Percentiles rank a stretch among this genome's conserved stretches.
Conservation (phyloP, 2,888 invertebrate species). For the Tipula lateralis region DNA sequence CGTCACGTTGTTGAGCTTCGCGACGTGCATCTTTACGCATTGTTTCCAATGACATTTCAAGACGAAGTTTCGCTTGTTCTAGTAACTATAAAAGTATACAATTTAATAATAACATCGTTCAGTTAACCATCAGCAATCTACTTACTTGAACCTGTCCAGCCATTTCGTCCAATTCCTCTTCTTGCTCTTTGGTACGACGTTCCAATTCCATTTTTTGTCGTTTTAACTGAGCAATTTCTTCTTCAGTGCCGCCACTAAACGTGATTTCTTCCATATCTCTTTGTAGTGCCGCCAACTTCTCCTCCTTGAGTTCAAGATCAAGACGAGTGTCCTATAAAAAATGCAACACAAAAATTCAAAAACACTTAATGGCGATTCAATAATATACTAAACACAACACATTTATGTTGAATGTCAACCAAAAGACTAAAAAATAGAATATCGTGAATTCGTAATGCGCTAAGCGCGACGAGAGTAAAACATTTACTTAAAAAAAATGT, state of each 20-base stretch:
- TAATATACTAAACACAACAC: neutral
- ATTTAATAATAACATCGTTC: neutral
- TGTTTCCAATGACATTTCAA: constrained; percentile 92
- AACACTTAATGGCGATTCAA: neutral
- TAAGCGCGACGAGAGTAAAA: neutral
- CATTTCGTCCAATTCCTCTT: constrained; percentile 93
- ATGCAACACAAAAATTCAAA: neutral
- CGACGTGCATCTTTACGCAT: constrained; percentile 84
- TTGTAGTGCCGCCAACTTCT: constrained; percentile 71
- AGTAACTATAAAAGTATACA: constrained; percentile 59
- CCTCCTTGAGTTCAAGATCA: constrained; percentile 84
- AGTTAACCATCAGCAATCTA: too few species aligned
- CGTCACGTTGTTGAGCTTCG: constrained; percentile 85
- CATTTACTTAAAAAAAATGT: neutral
- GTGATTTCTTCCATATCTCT: constrained; percentile 83
- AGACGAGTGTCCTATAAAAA: constrained; percentile 68
- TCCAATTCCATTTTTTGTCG: constrained; percentile 84
- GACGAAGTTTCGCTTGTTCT: constrained; percentile 85
- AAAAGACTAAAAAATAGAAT: neutral
- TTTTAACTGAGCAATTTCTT: constrained; percentile 76
- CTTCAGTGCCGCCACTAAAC: constrained; percentile 73
- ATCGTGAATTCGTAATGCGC: neutral
- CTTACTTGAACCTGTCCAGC: constrained; percentile 75
- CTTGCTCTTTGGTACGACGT: constrained; percentile 76
- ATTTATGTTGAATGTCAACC: neutral